A percentile compares a stretch with the other conserved stretches of the same genome.
Evolutionary conservation across 2,888 invertebrate genomes (phyloP).

Genomic region (Sericinus montela): DNA sequence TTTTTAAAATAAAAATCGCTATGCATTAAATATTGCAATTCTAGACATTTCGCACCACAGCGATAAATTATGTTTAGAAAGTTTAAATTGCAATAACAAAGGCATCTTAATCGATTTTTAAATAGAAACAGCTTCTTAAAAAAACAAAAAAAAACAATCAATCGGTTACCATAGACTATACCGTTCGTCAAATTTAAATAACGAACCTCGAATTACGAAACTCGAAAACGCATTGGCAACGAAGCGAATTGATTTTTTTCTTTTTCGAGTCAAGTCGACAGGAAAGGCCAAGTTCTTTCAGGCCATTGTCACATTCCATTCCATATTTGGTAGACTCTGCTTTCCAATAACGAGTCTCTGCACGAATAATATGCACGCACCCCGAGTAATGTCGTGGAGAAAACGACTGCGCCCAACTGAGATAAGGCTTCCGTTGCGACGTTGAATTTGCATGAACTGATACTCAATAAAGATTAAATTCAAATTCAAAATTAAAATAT

Average conservation of each 20-base stretch:
- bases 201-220: neutral
- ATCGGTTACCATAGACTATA: neutral
- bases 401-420: constrained; percentile 24
- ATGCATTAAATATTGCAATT: no score
- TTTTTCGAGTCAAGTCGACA: constrained; percentile 4
- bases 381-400: constrained; percentile 38
- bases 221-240: neutral
- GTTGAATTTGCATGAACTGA: constrained; percentile 52
- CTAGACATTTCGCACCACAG: no score
- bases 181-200: neutral
- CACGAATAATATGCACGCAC: constrained; percentile 35
- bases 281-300: constrained; percentile 22
- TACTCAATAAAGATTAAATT: constrained; percentile 28
- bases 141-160: neutral
- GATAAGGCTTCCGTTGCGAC: constrained; percentile 49
- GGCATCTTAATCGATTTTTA: no score
- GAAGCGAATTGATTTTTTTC: constrained; percentile 4
- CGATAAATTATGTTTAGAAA: no score
- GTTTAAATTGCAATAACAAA: no score
- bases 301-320: constrained; percentile 34
- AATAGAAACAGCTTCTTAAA: no score
- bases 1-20: no score
- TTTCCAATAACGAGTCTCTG: constrained; percentile 29
- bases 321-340: constrained; percentile 27
- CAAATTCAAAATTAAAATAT: neutral